Conservation (phyloP, 2,888 invertebrate species). For the Crepidodera aurea region DNA sequence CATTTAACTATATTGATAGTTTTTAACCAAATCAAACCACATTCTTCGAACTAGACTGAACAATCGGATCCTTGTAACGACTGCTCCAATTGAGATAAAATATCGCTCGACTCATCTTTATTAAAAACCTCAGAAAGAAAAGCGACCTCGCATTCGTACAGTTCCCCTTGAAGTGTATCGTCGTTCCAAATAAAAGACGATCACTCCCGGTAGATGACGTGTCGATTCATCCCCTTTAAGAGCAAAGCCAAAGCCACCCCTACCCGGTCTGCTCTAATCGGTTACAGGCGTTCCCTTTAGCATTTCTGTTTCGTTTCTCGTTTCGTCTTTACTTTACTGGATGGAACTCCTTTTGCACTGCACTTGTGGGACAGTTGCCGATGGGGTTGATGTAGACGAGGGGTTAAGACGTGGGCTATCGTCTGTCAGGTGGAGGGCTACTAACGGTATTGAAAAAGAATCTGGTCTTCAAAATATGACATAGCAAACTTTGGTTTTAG, state of each 20-base stretch:
- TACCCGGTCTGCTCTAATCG: slow-evolving; percentile 56
- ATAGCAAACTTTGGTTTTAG: too few relatives aligned
- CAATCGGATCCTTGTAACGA: too few relatives aligned
- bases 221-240: slow-evolving; percentile 55
- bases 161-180: slow-evolving; percentile 23
- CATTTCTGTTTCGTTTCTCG: slow-evolving; percentile 4
- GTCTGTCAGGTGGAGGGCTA: too few relatives aligned
- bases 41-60: too few relatives aligned
- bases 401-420: too few relatives aligned
- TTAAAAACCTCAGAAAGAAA: neutral
- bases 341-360: neutral
- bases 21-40: too few relatives aligned
- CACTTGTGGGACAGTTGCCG: neutral
- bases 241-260: slow-evolving; percentile 50
- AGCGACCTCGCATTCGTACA: slow-evolving; percentile 1
- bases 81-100: neutral
- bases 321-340: slow-evolving; percentile 2
- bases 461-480: too few relatives aligned
- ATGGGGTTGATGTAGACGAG: too few relatives aligned
- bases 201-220: slow-evolving; percentile 29
- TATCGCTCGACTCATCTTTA: neutral
- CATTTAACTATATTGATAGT: too few relatives aligned
- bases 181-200: slow-evolving; percentile 25
- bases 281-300: slow-evolving; percentile 55
- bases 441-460: too few relatives aligned